phyloP scores from a whole-genome alignment of 2,888 invertebrate genomes.

The Leptinotarsa peninsularis region DNA sequence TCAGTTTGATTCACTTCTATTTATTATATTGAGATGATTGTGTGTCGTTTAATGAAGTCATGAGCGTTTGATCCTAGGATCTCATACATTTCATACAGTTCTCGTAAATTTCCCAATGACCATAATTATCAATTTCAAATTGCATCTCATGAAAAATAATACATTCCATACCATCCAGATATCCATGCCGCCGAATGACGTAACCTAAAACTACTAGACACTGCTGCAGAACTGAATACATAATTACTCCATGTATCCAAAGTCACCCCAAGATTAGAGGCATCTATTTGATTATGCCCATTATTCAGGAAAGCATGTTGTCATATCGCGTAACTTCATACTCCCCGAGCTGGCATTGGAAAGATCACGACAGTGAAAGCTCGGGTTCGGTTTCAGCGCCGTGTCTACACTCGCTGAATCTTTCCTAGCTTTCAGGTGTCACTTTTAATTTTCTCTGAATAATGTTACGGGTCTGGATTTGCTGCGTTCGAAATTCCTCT shows the following conservation, averaged over 20 bases:
- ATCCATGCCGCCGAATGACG: too few relatives aligned
- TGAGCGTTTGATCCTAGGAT: too few relatives aligned
- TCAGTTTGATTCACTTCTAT: too few relatives aligned
- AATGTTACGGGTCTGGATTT: conserved; percentile 42
- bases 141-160: too few relatives aligned
- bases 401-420: conserved; percentile 48
- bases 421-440: conserved; percentile 57
- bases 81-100: too few relatives aligned
- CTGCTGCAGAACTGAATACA: neutral
- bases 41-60: too few relatives aligned
- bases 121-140: too few relatives aligned
- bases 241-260: conserved; percentile 12
- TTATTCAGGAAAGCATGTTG: conserved; percentile 57
- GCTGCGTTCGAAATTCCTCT: conserved; percentile 25
- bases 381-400: conserved; percentile 61
- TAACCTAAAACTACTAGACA: too few relatives aligned
- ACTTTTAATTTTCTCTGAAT: conserved; percentile 54
- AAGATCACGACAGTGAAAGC: conserved; percentile 60
- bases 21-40: too few relatives aligned
- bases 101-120: too few relatives aligned
- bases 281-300: conserved; percentile 21
- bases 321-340: conserved; percentile 61
- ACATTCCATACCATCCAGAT: too few relatives aligned
- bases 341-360: conserved; percentile 58
- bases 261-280: conserved; percentile 53